Percentiles rank a stretch among this genome's conserved stretches.
These are phyloP conservation scores for Uromys caudimaculatus DNA, from an alignment of 2,797 vertebrate genomes.

Conservation along the genomic window DNA sequence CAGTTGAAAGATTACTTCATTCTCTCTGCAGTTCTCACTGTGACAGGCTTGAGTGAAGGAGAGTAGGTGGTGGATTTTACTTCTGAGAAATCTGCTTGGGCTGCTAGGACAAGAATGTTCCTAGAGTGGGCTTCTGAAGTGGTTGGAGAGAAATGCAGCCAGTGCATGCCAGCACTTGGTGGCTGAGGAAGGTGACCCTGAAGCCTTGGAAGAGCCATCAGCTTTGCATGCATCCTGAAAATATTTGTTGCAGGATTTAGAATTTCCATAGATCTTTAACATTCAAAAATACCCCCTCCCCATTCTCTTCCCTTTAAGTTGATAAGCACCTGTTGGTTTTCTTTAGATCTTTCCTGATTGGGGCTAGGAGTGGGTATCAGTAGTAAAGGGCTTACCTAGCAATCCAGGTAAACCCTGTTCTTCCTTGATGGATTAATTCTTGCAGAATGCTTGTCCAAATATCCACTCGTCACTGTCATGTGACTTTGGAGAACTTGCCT, in stretches of 20 bases:
- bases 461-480: background rate
- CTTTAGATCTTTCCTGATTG: background rate
- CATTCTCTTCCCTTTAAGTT: background rate
- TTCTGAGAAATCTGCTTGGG: too few species aligned
- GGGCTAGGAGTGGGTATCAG: background rate
- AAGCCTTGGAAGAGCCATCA: background rate
- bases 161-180: rapidly evolving
- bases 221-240: background rate
- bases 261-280: background rate
- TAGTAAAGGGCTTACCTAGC: background rate
- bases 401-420: background rate
- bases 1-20: background rate
- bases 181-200: rapidly evolving
- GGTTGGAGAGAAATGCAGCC: rapidly evolving
- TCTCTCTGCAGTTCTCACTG: background rate
- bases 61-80: background rate
- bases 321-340: background rate
- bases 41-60: too few species aligned
- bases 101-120: background rate
- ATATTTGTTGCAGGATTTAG: background rate
- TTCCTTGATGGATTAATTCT: background rate
- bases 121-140: background rate
- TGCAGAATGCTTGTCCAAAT: background rate
- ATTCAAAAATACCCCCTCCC: background rate
- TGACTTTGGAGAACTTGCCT: background rate